Conservation (phyloP, 2,888 invertebrate species). For the Andrena bucephala region DNA sequence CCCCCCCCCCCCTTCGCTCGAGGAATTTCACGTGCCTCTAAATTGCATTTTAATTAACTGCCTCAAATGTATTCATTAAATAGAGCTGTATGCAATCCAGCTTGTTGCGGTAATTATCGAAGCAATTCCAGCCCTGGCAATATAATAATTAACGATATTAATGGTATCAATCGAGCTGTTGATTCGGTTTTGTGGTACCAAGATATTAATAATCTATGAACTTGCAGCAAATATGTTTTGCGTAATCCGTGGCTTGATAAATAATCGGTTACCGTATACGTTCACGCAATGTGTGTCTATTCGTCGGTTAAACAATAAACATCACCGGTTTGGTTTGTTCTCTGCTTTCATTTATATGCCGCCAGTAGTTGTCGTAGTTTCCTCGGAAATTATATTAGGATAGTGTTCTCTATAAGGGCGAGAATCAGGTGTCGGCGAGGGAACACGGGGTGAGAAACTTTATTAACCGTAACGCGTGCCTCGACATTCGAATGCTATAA, state of each 20-base stretch:
- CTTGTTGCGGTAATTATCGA: too few species aligned
- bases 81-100: too few species aligned
- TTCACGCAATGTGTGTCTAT: neutral
- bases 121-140: neutral
- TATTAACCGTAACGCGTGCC: slow-evolving; percentile 57
- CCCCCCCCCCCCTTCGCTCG: neutral
- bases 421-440: neutral
- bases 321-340: neutral
- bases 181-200: neutral
- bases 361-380: neutral
- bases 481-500: slow-evolving; percentile 60
- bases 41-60: slow-evolving; percentile 25
- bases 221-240: neutral
- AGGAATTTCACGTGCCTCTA: neutral
- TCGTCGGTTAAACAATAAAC: neutral
- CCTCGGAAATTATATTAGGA: slow-evolving; percentile 1
- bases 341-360: neutral
- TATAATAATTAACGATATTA: neutral
- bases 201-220: slow-evolving; percentile 4
- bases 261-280: slow-evolving; percentile 4
- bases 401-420: slow-evolving; percentile 21
- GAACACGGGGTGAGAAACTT: slow-evolving; percentile 46
- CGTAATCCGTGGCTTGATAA: neutral
- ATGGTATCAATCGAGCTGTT: neutral
- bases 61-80: neutral